Conservation (phyloP, 2,113 vertebrate species). For the Paratilapia polleni region DNA sequence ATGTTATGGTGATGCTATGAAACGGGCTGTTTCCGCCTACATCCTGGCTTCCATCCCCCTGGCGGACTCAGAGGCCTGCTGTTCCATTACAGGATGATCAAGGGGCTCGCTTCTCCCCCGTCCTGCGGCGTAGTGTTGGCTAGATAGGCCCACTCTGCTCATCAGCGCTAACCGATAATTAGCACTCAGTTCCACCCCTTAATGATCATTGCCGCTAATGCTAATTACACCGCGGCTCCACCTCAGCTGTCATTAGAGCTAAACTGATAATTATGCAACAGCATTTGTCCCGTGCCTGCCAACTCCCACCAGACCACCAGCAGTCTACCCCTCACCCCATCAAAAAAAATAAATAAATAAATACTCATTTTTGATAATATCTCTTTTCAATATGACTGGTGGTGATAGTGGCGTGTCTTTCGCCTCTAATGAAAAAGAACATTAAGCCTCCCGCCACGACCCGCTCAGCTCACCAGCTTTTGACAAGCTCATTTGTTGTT, state of each 20-base stretch:
- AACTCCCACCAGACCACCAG: conserved; percentile 36
- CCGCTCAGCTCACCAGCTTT: conserved; percentile 33
- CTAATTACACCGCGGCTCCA: conserved; percentile 75
- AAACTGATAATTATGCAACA: conserved; percentile 69
- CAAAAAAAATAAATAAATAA: neutral
- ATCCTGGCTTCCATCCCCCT: conserved; percentile 44
- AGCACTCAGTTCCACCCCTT: conserved; percentile 77
- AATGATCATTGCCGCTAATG: conserved; percentile 79
- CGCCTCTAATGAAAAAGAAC: conserved; percentile 41
- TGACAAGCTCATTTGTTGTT: conserved; percentile 72
- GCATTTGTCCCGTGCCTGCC: conserved; percentile 49
- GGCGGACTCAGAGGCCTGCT: conserved; percentile 52
- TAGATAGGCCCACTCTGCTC: conserved; percentile 71
- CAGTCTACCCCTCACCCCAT: neutral
- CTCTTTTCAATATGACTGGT: conserved; percentile 24
- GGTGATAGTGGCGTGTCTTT: conserved; percentile 17
- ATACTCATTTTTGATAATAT: conserved; percentile 30
- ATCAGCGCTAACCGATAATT: conserved; percentile 77
- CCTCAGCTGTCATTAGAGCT: conserved; percentile 68
- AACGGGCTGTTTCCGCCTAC: conserved; percentile 50
- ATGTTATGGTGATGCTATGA: conserved; percentile 47
- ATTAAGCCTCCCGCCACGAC: conserved; percentile 48
- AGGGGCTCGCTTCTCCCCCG: conserved; percentile 53
- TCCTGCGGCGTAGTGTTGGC: conserved; percentile 57
- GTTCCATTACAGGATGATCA: conserved; percentile 73